These are phyloP conservation scores for Xenopus tropicalis DNA, from an alignment of 2,113 vertebrate species.

Conservation along the genomic window UCB_Xtro_10.0 CM004448.2:83552501-83553000, in stretches of 20 bases:
- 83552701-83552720: slow-evolving; percentile 1
- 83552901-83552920: too few species aligned
- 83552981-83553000: too few species aligned
- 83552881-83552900: too few species aligned
- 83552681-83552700: neutral
- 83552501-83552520: neutral
- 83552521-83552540: neutral
- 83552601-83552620: slow-evolving; percentile 5
- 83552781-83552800: neutral
- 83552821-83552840: too few species aligned
- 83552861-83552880: too few species aligned
- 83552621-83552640: slow-evolving; percentile 4
- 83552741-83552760: slow-evolving; percentile 1
- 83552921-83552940: too few species aligned
- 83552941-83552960: too few species aligned
- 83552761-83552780: neutral
- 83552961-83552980: too few species aligned
- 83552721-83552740: neutral
- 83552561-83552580: neutral
- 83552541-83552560: slow-evolving; percentile 1
- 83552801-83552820: neutral
- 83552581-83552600: neutral
- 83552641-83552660: slow-evolving; percentile 1
- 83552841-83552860: too few species aligned
- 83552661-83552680: neutral